phyloP scores from a whole-genome alignment of 2,797 vertebrate species.

The Poeciliopsis presidionis region DNA sequence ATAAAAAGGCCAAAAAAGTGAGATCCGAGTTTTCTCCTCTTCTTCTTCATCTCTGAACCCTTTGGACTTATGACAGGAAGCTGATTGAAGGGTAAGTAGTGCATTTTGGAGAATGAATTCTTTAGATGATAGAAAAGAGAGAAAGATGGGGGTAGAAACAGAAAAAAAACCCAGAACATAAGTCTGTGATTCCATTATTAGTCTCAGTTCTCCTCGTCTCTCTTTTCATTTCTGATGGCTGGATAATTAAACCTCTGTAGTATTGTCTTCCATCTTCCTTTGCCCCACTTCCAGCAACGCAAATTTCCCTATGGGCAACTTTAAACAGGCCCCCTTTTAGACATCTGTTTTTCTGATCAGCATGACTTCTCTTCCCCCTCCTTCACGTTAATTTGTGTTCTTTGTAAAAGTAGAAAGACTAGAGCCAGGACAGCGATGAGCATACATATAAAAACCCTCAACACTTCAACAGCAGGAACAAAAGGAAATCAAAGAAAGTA shows the following conservation, averaged over 20 bases:
- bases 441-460: conserved; percentile 46
- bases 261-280: conserved; percentile 82
- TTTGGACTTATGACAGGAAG: conserved; percentile 77
- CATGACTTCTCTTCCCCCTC: conserved; percentile 50
- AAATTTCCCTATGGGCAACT: conserved; percentile 77
- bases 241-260: conserved; percentile 86
- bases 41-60: conserved; percentile 77
- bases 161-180: conserved; percentile 66
- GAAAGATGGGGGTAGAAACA: conserved; percentile 41
- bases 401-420: conserved; percentile 76
- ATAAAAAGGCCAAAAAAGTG: conserved; percentile 72
- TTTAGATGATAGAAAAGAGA: conserved; percentile 73
- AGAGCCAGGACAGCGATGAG: conserved; percentile 65
- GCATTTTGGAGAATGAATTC: conserved; percentile 80
- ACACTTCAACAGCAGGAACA: conserved; percentile 53
- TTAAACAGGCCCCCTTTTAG: conserved; percentile 75
- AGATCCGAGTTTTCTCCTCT: conserved; percentile 70
- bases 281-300: conserved; percentile 79
- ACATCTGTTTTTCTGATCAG: conserved; percentile 80
- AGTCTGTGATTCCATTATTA: conserved; percentile 79
- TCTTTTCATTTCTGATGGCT: conserved; percentile 82
- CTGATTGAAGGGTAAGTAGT: conserved; percentile 83
- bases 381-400: conserved; percentile 76
- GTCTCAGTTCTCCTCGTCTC: conserved; percentile 75
- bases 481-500: conserved; percentile 51